Evolutionary conservation across 2,113 vertebrate genomes (phyloP).

Genomic region (Vanacampus margaritifer): DNA sequence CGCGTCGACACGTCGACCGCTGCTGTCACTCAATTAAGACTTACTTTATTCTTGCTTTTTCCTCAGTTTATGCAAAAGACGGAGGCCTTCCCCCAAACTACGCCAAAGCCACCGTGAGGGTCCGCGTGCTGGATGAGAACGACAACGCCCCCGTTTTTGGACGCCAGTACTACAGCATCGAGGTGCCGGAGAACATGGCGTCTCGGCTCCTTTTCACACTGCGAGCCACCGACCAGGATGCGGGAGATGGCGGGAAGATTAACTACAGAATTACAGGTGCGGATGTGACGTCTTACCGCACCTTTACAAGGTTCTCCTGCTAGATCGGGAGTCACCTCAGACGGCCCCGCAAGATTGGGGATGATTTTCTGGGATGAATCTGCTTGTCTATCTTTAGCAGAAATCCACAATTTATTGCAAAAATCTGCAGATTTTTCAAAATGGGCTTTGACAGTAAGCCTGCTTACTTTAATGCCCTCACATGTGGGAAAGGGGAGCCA

Average conservation of each 20-base stretch:
- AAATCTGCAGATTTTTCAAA: too few relatives aligned
- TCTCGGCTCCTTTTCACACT: constrained; percentile 76
- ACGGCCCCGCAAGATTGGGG: too few relatives aligned
- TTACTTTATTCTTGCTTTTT: not conserved
- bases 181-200: constrained; percentile 89
- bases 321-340: too few relatives aligned
- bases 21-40: not conserved
- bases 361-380: too few relatives aligned
- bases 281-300: not conserved
- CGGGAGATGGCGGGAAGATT: constrained; percentile 76
- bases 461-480: too few relatives aligned
- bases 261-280: constrained; percentile 75
- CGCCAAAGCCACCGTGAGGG: constrained; percentile 77
- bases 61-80: constrained; percentile 88
- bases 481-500: too few relatives aligned
- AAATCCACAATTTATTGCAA: too few relatives aligned
- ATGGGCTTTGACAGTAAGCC: too few relatives aligned
- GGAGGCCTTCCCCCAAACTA: constrained; percentile 84
- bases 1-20: not conserved
- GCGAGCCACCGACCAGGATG: constrained; percentile 83
- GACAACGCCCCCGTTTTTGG: constrained; percentile 85
- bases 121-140: constrained; percentile 85
- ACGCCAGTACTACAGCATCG: constrained; percentile 76
- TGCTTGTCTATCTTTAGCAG: too few relatives aligned
- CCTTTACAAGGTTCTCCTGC: too few relatives aligned